A percentile compares a stretch with the other conserved stretches of the same genome.
These are phyloP conservation scores for Uromys caudimaculatus DNA, from an alignment of 2,797 vertebrate species.

Conservation along the genomic window DNA sequence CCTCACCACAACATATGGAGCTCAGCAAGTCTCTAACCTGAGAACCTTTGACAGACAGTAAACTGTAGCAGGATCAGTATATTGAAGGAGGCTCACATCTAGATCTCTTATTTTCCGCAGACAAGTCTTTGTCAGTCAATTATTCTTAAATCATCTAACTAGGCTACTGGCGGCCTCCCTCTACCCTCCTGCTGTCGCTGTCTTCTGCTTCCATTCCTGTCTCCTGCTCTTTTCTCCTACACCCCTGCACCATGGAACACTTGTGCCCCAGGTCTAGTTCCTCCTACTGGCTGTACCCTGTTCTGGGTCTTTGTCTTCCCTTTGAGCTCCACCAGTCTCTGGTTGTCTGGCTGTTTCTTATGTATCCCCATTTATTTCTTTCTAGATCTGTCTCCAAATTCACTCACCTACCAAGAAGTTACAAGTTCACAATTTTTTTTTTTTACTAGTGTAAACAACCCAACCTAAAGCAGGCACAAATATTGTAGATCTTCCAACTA, in stretches of 20 bases:
- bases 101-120: not conserved
- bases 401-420: not conserved
- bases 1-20: too few species aligned
- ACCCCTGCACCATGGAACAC: not conserved
- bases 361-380: not conserved
- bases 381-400: not conserved
- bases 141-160: not conserved
- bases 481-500: not conserved
- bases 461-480: not conserved
- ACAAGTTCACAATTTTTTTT: not conserved
- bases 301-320: not conserved
- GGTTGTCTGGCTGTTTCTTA: not conserved
- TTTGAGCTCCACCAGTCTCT: not conserved
- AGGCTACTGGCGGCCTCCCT: not conserved
- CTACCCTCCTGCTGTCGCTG: not conserved
- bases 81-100: not conserved
- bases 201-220: not conserved
- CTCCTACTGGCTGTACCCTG: not conserved
- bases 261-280: not conserved
- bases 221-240: too few species aligned
- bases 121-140: not conserved
- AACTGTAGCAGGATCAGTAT: not conserved
- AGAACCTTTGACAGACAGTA: not conserved
- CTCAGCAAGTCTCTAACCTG: not conserved
- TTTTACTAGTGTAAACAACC: conserved; percentile 12